phyloP scores from a whole-genome alignment of 2,888 invertebrate species.

The Meganola albula region DNA sequence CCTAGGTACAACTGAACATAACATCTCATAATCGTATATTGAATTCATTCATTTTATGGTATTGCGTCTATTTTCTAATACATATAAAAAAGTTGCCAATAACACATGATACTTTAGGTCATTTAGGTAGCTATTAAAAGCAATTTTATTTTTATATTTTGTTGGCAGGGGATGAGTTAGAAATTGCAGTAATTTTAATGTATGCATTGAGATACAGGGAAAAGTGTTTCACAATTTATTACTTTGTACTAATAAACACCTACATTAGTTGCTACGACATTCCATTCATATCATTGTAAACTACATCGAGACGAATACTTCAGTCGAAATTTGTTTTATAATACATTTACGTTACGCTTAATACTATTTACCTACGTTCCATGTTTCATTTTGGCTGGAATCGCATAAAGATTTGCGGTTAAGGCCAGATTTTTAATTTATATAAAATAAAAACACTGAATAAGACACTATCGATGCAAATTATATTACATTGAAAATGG shows the following conservation, averaged over 20 bases:
- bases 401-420: slow-evolving; percentile 60
- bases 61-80: too few relatives aligned
- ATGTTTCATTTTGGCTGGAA: slow-evolving; percentile 66
- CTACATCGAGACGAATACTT: slow-evolving; percentile 73
- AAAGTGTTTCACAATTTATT: slow-evolving; percentile 36
- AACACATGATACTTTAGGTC: too few relatives aligned
- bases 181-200: too few relatives aligned
- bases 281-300: slow-evolving; percentile 68
- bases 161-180: too few relatives aligned
- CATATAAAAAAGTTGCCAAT: too few relatives aligned
- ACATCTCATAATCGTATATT: too few relatives aligned
- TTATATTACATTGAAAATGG: slow-evolving; percentile 40
- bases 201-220: slow-evolving; percentile 24
- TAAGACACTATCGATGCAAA: slow-evolving; percentile 51
- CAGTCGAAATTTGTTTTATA: slow-evolving; percentile 72
- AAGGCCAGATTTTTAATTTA: slow-evolving; percentile 51
- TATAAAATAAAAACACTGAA: slow-evolving; percentile 30
- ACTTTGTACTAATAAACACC: slow-evolving; percentile 75
- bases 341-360: slow-evolving; percentile 61
- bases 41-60: too few relatives aligned
- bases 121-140: too few relatives aligned
- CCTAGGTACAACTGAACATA: too few relatives aligned
- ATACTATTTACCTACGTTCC: slow-evolving; percentile 46
- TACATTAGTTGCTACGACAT: slow-evolving; percentile 59
- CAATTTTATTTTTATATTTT: too few relatives aligned